phyloP scores from a whole-genome alignment of 37 sponge, comb jelly and placozoan genomes.

The Agelas oroides region DNA sequence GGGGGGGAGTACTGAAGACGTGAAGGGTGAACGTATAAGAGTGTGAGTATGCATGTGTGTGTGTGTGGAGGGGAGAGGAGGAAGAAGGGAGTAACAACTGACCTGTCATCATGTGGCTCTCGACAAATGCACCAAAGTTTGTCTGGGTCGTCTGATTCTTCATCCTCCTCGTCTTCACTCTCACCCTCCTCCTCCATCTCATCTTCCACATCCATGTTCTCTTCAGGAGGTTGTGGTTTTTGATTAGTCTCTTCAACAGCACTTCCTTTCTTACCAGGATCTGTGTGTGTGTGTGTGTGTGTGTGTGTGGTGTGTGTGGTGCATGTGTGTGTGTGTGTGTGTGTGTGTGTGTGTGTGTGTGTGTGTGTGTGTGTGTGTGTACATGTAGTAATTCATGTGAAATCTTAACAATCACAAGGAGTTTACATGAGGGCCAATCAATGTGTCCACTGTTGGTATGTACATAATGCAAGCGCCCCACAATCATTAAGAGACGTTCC shows the following conservation, averaged over 20 bases:
- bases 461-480: too few species aligned
- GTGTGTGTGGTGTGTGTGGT: slow-evolving; percentile 55
- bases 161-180: slow-evolving; percentile 45
- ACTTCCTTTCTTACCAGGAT: background rate
- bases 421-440: too few species aligned
- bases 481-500: too few species aligned
- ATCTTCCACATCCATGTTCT: slow-evolving; percentile 21
- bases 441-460: too few species aligned
- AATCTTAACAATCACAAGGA: too few species aligned
- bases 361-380: slow-evolving; percentile 37
- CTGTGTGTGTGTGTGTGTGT: slow-evolving; percentile 47
- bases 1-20: background rate
- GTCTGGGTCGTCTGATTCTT: slow-evolving; percentile 66
- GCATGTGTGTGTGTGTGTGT: slow-evolving; percentile 51
- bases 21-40: too few species aligned
- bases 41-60: too few species aligned
- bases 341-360: slow-evolving; percentile 49
- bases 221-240: background rate
- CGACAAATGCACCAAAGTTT: slow-evolving; percentile 81
- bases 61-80: background rate
- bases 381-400: background rate
- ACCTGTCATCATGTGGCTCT: slow-evolving; percentile 86
- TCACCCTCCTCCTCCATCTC: slow-evolving; percentile 2
- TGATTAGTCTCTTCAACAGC: too few species aligned
- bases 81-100: background rate